Conservation (phyloP, 2,797 vertebrate genomes). For the Ctenochaetus hawaiiensis region DNA sequence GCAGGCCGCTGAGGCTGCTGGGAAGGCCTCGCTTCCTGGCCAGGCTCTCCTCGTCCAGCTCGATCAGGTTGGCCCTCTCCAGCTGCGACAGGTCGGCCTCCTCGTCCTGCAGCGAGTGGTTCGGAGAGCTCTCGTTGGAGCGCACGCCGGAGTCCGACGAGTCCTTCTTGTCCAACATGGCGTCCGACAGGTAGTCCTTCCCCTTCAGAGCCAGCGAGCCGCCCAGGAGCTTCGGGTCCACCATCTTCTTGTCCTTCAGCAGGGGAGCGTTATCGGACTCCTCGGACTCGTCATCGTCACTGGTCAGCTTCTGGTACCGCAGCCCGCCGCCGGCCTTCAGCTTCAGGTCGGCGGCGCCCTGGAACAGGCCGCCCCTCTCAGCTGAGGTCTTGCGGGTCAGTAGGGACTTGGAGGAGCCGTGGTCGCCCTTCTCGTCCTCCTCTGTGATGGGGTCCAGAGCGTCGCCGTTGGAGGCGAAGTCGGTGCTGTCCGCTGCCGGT, state of each 20-base stretch:
- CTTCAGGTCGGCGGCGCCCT: constrained; percentile 90
- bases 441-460: constrained; percentile 96
- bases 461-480: constrained; percentile 88
- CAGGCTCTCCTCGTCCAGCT: constrained; percentile 89
- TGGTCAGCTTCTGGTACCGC: constrained; percentile 95
- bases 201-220: constrained; percentile 89
- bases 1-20: constrained; percentile 91
- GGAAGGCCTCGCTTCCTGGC: constrained; percentile 88
- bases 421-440: constrained; percentile 95
- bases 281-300: constrained; percentile 96
- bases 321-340: constrained; percentile 89
- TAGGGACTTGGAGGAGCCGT: constrained; percentile 89
- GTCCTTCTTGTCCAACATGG: constrained; percentile 96
- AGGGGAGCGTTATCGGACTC: constrained; percentile 93
- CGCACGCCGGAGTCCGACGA: constrained; percentile 96
- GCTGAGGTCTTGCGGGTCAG: constrained; percentile 87
- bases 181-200: constrained; percentile 94
- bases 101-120: constrained; percentile 96
- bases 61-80: constrained; percentile 92
- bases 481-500: constrained; percentile 82
- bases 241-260: constrained; percentile 85
- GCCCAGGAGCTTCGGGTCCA: constrained; percentile 79
- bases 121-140: constrained; percentile 95
- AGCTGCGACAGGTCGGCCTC: constrained; percentile 90
- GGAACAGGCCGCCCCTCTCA: constrained; percentile 91